These are phyloP conservation scores for Brachypodius melanocephalos DNA, from an alignment of 2,113 vertebrate species.

Conservation along the genomic window DNA sequence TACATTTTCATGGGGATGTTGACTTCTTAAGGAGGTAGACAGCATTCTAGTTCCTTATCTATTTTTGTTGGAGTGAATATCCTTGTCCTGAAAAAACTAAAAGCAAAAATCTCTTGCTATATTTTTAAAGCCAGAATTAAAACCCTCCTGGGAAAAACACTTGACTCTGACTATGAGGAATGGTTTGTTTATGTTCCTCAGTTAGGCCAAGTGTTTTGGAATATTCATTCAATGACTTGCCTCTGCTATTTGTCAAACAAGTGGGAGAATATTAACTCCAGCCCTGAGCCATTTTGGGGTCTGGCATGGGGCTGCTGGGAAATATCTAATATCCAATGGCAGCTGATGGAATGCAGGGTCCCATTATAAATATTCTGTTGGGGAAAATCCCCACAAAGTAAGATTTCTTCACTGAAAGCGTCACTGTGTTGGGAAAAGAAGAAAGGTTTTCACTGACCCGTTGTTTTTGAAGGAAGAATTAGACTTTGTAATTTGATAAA, in stretches of 20 bases:
- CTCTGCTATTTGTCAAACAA: background rate
- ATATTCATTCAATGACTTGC: background rate
- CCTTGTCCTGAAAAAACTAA: background rate
- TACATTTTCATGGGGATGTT: background rate
- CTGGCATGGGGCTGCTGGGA: background rate
- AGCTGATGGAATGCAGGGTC: background rate
- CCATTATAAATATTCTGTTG: background rate
- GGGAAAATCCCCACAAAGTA: background rate
- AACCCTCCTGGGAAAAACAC: background rate
- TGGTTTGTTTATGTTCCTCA: background rate
- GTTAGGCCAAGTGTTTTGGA: background rate
- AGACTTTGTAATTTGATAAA: background rate
- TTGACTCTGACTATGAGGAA: background rate
- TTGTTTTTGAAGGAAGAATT: background rate
- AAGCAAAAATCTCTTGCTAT: background rate
- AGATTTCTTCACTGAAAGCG: background rate
- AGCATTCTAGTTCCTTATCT: background rate
- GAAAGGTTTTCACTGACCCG: background rate
- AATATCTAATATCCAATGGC: background rate
- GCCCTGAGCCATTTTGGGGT: background rate
- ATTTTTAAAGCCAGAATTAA: conserved; percentile 7
- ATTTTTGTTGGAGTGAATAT: background rate
- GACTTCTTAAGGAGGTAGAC: background rate
- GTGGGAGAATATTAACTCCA: background rate
- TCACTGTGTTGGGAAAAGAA: background rate